Conservation (phyloP, 2,888 invertebrate species). For the Cryptus viduatorius region DNA sequence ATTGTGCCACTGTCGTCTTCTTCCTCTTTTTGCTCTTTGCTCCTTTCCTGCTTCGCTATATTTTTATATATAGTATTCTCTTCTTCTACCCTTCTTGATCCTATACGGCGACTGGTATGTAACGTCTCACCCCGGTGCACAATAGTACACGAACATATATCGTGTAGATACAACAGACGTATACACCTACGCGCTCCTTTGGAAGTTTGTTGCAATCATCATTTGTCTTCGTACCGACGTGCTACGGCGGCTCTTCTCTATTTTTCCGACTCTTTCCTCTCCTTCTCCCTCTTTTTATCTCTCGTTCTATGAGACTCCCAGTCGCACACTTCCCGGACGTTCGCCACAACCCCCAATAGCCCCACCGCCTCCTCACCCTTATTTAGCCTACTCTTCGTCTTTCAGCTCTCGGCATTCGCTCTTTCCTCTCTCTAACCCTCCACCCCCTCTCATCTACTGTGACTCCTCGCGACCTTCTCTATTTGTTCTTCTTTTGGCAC, state of each 20-base stretch:
- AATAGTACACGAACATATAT: conserved; percentile 25
- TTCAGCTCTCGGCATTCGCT: conserved; percentile 39
- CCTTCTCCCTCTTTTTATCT: conserved; percentile 17
- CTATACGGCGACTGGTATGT: conserved; percentile 14
- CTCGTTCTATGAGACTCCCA: conserved; percentile 11
- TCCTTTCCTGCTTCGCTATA: conserved; percentile 23
- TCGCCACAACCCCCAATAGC: conserved; percentile 46
- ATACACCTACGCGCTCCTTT: conserved; percentile 57
- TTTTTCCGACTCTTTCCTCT: conserved; percentile 48
- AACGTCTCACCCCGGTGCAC: conserved; percentile 33
- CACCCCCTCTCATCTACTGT: conserved; percentile 13
- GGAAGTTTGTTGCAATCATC: conserved; percentile 75
- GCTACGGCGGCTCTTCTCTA: conserved; percentile 40
- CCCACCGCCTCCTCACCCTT: conserved; percentile 22
- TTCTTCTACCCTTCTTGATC: not conserved
- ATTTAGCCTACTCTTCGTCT: conserved; percentile 42
- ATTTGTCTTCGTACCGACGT: conserved; percentile 73
- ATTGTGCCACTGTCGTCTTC: conserved; percentile 36
- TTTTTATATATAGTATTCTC: conserved; percentile 37
- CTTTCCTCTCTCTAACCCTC: conserved; percentile 31
- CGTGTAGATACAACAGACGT: conserved; percentile 31
- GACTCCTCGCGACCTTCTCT: conserved; percentile 43
- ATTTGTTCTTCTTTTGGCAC: conserved; percentile 67
- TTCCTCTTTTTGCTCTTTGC: conserved; percentile 33
- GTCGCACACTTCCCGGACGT: conserved; percentile 36